Evolutionary conservation across 1,140 invertebrate genomes (phyloP), one percentile per base, ranked within the genome.

Genomic region (Littorina saxatilis): DNA sequence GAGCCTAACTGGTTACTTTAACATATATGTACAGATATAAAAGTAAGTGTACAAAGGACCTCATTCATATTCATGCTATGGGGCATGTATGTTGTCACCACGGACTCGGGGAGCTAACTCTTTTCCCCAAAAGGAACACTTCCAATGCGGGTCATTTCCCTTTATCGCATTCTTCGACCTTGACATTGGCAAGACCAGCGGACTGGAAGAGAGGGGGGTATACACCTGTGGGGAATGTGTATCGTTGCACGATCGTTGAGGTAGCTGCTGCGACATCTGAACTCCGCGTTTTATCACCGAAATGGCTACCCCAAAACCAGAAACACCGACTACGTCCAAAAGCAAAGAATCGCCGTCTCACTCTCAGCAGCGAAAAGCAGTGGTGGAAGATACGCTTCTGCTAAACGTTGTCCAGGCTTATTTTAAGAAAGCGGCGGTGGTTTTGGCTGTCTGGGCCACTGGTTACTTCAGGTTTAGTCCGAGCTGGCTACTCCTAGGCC

Each of bases 391-490:
- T 58, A 88, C 89, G 52, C 79, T 87, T 55, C 70, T 90, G 11
- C 74, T 88, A 7, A 83, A 84, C 61, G 81, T 87, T 23, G 84
- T 90, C 3, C 82, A 85, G 61, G 81, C 82, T 47, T 90, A 89
- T 74, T 90, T 91, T 52, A 90, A 90, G 80, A 85, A 87, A 82
- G 90, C 90, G 55, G 87, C 87, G 13, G 84, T 87, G 70, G 86
- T 86, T 55, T 81, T 89, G 20, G 83, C 80, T 7, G 87, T 92
- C 15, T 98, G 97, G 93, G 92, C 96, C 63, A 94, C 96, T 61
- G 97, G 97, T 11, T 97, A 97, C 89, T 95, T 96, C 94, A 95
- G 96, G 88, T 95, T 96, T 93, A 95, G 94, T 84, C 94, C 97
- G 32, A 97, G 96, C 35, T 98, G 97, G 97, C 93, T 98, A 1